Conservation (phyloP, 2,888 invertebrate species). For the Hanleya hanleyi region DNA sequence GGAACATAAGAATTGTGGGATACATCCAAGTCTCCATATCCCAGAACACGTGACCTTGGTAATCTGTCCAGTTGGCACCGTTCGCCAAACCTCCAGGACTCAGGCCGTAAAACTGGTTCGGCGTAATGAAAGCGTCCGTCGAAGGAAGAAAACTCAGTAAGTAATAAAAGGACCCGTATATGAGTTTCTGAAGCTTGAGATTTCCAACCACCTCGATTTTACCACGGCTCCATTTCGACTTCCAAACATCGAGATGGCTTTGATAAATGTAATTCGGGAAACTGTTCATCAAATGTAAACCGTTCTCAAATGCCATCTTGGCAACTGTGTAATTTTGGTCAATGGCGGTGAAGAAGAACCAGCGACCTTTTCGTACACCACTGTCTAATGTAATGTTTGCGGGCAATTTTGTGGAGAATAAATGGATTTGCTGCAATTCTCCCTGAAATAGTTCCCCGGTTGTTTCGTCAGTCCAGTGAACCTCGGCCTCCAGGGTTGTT, state of each 20-base stretch:
- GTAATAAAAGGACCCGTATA: constrained; percentile 54
- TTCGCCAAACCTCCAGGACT: constrained; percentile 25
- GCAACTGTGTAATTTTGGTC: constrained; percentile 25
- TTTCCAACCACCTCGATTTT: constrained; percentile 39
- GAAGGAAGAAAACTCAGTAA: constrained; percentile 52
- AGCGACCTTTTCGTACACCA: neutral
- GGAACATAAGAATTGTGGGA: constrained; percentile 53
- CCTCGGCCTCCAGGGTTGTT: neutral
- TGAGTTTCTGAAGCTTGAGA: constrained; percentile 40
- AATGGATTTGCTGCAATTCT: constrained; percentile 9
- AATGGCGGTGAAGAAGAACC: constrained; percentile 29
- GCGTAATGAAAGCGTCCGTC: constrained; percentile 15
- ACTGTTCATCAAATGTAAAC: constrained; percentile 11
- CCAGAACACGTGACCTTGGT: constrained; percentile 60
- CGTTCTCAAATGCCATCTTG: constrained; percentile 17
- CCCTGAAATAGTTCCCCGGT: neutral
- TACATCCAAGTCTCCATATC: constrained; percentile 59
- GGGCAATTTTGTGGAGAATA: constrained; percentile 4
- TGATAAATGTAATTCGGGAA: constrained; percentile 16
- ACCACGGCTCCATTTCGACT: constrained; percentile 34
- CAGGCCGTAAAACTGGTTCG: constrained; percentile 36
- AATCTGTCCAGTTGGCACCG: constrained; percentile 28
- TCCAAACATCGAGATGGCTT: constrained; percentile 44
- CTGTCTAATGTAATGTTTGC: neutral
- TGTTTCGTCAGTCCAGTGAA: neutral